phyloP scores from a whole-genome alignment of 1,140 invertebrate genomes.

The Macrocentrus cingulum region DNA sequence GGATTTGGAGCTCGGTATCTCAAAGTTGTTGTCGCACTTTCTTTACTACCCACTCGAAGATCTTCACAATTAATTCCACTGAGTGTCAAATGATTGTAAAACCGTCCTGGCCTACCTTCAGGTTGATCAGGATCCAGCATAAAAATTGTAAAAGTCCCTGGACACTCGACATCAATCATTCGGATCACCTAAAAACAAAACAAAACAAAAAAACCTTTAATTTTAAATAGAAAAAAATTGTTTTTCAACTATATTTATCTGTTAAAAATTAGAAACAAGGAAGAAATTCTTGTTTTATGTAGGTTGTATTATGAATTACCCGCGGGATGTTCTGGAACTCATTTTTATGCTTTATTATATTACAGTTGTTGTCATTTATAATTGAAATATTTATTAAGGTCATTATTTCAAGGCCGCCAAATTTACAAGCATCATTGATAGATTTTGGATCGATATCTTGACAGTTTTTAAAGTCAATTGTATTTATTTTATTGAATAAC shows the following conservation, averaged over 20 bases:
- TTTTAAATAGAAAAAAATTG: too few species aligned
- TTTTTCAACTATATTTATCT: not conserved
- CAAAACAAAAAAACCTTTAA: too few species aligned
- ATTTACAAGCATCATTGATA: not conserved
- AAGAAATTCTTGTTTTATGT: too few species aligned
- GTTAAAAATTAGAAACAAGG: too few species aligned
- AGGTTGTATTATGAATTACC: too few species aligned
- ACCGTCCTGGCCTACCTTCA: not conserved
- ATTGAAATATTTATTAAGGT: not conserved
- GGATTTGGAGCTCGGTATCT: not conserved
- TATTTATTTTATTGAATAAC: not conserved
- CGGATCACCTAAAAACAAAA: not conserved
- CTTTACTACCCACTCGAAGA: not conserved
- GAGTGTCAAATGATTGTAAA: not conserved
- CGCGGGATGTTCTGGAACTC: not conserved
- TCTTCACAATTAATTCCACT: not conserved
- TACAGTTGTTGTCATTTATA: not conserved
- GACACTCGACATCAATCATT: not conserved
- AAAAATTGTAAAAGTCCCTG: not conserved
- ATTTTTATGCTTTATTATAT: not conserved
- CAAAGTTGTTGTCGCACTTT: not conserved
- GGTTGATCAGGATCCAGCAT: not conserved
- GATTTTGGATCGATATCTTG: not conserved
- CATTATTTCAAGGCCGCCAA: not conserved
- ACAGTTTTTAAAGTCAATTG: not conserved